Evolutionary conservation across 2,113 vertebrate species (phyloP), one percentile per base, ranked within the genome.

Genomic region (Corynorhinus townsendii): DNA sequence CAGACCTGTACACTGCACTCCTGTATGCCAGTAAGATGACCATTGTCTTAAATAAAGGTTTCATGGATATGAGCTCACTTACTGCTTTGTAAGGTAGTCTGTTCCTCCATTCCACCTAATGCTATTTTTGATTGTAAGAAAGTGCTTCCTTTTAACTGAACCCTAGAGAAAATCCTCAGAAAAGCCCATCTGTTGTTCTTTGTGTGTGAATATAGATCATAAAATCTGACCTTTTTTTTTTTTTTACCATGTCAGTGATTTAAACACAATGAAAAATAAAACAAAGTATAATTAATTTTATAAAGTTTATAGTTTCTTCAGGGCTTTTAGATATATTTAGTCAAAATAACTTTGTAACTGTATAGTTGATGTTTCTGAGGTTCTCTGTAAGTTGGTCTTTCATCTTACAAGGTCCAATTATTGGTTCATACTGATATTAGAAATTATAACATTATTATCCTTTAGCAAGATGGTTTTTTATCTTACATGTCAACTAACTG

Each of bases 181-280:
- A 83, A 95, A 84, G 9, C 5, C 28, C 76, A 3, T 45, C 20
- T 17, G 4, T 92, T 85, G n/a, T 89, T 81, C 82, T 89, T 79
- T 91, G 45, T 30, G 8, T 91, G 4, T 83, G 77, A 82, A 59
- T 86, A 24, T n/a, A 83, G 62, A 73, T 66, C 14, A 88, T 92
- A 90, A 95, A 71, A 73, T 91, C 28, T 40, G 20, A 47, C 24
- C 47, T 43, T 85, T 49, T 49, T 49, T 49, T 15, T 15, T 52
- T 52, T 30, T 22, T 79, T 64, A 72, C 14, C 22, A 79, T 92
- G 24, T 66, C 30, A 87, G 2, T 90, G 71, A 93, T 54, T 94
- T 88, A 86, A 91, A 52, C 11, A 89, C 20, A 91, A 45, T 92
- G 38, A 82, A 95, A 73, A 80, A 68, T 49, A 45, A 96, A 93